These are phyloP conservation scores for Drosophila truncata DNA, from an alignment of 1,140 invertebrate species.

Conservation along the genomic window DNA sequence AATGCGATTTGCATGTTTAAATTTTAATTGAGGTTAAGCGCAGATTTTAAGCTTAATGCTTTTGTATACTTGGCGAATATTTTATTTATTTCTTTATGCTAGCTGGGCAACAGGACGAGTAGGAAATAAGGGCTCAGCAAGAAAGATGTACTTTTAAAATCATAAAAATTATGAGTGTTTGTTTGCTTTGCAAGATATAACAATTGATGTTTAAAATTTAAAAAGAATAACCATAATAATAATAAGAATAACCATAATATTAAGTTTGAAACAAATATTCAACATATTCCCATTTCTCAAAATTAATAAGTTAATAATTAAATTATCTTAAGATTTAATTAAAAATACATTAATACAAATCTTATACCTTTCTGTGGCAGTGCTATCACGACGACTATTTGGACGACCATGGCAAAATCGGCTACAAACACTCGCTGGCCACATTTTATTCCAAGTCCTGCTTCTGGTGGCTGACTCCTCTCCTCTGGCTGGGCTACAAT, in stretches of 20 bases:
- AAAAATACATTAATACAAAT: too few relatives aligned
- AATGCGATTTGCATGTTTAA: slow-evolving; percentile 73
- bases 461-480: slow-evolving; percentile 91
- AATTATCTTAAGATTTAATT: background rate
- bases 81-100: slow-evolving; percentile 59
- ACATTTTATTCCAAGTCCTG: slow-evolving; percentile 90
- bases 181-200: background rate
- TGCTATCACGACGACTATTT: slow-evolving; percentile 75
- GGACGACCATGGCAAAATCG: slow-evolving; percentile 76
- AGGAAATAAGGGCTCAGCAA: background rate
- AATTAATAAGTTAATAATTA: background rate
- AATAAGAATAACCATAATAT: too few relatives aligned
- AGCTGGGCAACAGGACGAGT: slow-evolving; percentile 51
- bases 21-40: slow-evolving; percentile 81
- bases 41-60: slow-evolving; percentile 59
- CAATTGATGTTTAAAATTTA: background rate
- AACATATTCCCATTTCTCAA: too few relatives aligned
- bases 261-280: too few relatives aligned
- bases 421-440: slow-evolving; percentile 87
- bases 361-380: slow-evolving; percentile 26
- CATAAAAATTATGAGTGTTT: background rate
- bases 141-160: slow-evolving; percentile 5
- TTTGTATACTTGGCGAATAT: slow-evolving; percentile 46
- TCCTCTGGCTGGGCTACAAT: slow-evolving; percentile 89
- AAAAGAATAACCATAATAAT: background rate